Base-by-base conservation (phyloP, 2,888 invertebrate genomes). In the Temnothorax unifasciatus region DNA sequence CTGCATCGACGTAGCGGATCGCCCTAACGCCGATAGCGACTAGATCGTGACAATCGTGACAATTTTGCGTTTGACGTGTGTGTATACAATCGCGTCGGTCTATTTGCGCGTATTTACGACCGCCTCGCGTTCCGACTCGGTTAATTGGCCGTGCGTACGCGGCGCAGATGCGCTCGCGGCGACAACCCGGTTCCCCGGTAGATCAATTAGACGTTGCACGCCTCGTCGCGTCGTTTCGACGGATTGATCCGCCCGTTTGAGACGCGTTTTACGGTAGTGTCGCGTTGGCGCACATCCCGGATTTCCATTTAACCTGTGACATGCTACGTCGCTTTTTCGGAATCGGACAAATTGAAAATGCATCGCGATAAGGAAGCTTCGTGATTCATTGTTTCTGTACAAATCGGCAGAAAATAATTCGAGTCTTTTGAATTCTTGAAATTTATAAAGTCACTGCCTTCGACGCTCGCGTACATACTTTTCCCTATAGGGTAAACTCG, bases 31-130 rank as follows among this genome's bases (percentile, higher is more conserved):
- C 21, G 9, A 41, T 15, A 15, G 34, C n/a, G 18, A 21, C 4
- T 44, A 29, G 34, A 77, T 50, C 18, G 63, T 41, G 38, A 57
- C 57, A 54, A 54, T 68, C 52, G 69, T 18, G 63, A 63, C 63
- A 69, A 57, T 79, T 83, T 89, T 74, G 63, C 73, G 41, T 86
- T 77, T 85, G 83, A 90, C 76, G 68, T 76, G 5, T 38, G 38
- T 15, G 21, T 18, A 38, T 66, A 66, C 66, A 74, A 83, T 84
- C 79, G 83, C 38, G 63, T 77, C 52, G 59, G 63, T 71, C 69
- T 71, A 88, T 82, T 90, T 88, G 82, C 85, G 82, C 71, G 86
- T 88, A 90, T 89, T 86, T 90, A 87, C 85, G 77, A 63, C 9
- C 21, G 68, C 59, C 25, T 64, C 29, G 77, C 52, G 76, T 82